Evolutionary conservation across 2,113 vertebrate genomes (phyloP).

Genomic region (Parus major): DNA sequence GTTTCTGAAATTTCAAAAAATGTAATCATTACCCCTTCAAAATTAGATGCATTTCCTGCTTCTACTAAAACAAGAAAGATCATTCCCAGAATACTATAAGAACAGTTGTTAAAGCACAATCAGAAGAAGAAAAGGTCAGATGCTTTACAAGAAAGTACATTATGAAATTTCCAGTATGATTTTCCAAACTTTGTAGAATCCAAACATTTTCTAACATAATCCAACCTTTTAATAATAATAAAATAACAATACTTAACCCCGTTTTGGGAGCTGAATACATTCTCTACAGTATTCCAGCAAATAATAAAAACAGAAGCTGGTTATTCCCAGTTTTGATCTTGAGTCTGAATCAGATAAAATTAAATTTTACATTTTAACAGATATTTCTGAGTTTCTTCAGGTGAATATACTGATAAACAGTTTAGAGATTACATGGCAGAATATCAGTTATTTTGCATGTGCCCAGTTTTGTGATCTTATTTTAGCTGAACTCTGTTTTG

Average conservation of each 20-base stretch:
- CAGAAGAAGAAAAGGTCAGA: conserved; percentile 13
- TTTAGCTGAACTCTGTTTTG: not conserved
- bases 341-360: conserved; percentile 44
- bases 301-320: not conserved
- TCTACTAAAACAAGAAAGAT: conserved; percentile 36
- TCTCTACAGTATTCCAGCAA: not conserved
- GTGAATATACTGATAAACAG: not conserved
- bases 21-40: not conserved
- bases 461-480: not conserved
- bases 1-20: not conserved
- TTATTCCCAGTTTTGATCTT: conserved; percentile 28
- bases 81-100: conserved; percentile 12
- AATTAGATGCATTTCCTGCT: not conserved
- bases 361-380: not conserved
- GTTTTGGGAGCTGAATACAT: not conserved
- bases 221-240: conserved; percentile 3
- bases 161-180: conserved; percentile 10
- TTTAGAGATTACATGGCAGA: not conserved
- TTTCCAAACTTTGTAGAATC: not conserved
- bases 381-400: not conserved
- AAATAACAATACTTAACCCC: not conserved
- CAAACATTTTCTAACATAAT: not conserved
- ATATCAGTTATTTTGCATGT: not conserved
- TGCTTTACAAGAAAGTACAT: not conserved
- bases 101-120: not conserved